Percentiles rank a stretch among this genome's conserved stretches.
Evolutionary conservation across 2,797 vertebrate genomes (phyloP).

Genomic region (Acanthurus tractus): DNA sequence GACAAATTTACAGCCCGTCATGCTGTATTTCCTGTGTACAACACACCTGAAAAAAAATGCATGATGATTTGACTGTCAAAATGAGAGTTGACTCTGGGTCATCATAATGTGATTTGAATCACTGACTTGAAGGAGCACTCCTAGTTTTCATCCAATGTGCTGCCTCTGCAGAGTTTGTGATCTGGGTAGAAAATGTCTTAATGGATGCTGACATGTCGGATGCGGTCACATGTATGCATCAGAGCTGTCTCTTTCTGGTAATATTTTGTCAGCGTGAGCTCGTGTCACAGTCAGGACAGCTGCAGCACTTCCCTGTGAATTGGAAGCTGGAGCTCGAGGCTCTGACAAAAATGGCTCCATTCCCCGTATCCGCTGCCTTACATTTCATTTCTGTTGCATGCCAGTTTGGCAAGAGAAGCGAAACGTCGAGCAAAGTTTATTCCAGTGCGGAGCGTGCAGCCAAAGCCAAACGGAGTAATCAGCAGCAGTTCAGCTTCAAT

Average conservation of each 20-base stretch:
- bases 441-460: conserved; percentile 21
- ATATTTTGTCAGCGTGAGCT: conserved; percentile 14
- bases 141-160: conserved; percentile 14
- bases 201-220: conserved; percentile 27
- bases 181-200: conserved; percentile 24
- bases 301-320: conserved; percentile 23
- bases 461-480: conserved; percentile 35
- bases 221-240: conserved; percentile 7
- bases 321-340: conserved; percentile 21
- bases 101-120: too few species aligned
- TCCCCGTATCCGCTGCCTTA: conserved; percentile 55
- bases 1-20: too few species aligned
- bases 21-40: too few species aligned
- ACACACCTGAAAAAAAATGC: too few species aligned
- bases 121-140: too few species aligned
- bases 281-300: conserved; percentile 19
- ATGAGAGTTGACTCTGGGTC: too few species aligned
- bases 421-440: conserved; percentile 51
- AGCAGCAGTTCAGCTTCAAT: conserved; percentile 37
- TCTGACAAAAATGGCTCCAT: conserved; percentile 26
- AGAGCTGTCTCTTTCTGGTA: not conserved
- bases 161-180: conserved; percentile 2
- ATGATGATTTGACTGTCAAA: too few species aligned
- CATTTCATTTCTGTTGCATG: conserved; percentile 61
- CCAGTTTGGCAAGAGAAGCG: conserved; percentile 56